phyloP scores from a whole-genome alignment of 1,140 invertebrate species.

The Acromyrmex charruanus region DNA sequence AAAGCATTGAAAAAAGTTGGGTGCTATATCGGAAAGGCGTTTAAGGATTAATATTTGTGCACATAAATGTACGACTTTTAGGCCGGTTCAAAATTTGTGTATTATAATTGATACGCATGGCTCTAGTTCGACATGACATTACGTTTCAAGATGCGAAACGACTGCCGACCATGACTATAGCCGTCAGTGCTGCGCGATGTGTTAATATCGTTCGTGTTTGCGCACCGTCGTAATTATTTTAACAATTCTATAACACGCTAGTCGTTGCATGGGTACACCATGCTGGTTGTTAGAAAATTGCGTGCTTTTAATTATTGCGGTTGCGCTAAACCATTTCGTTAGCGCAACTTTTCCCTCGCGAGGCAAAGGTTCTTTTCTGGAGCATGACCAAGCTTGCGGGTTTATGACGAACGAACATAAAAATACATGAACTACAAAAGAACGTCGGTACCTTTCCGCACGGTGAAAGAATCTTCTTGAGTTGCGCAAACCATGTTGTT shows the following conservation, averaged over 20 bases:
- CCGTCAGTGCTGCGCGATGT: background rate
- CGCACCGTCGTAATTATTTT: slow-evolving; percentile 10
- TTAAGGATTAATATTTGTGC: too few species aligned
- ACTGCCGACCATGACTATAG: slow-evolving; percentile 5
- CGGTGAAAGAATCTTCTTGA: slow-evolving; percentile 7
- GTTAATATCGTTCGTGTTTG: slow-evolving; percentile 19
- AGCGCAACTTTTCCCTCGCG: background rate
- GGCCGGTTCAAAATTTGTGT: background rate
- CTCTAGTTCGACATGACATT: background rate
- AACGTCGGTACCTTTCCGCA: background rate
- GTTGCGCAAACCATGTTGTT: background rate
- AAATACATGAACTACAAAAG: background rate
- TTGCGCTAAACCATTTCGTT: slow-evolving; percentile 26
- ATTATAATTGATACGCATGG: background rate
- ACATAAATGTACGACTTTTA: background rate
- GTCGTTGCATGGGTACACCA: background rate
- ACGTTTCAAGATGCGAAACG: background rate
- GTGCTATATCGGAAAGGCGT: too few species aligned
- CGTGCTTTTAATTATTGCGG: slow-evolving; percentile 34
- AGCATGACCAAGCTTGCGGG: background rate
- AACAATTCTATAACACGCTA: slow-evolving; percentile 32
- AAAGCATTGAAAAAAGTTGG: too few species aligned
- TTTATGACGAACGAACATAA: background rate
- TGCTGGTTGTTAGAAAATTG: slow-evolving; percentile 10
- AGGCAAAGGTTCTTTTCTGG: slow-evolving; percentile 3